Evolutionary conservation across 2,888 invertebrate genomes (phyloP).

Genomic region (Platypus cylindrus): DNA sequence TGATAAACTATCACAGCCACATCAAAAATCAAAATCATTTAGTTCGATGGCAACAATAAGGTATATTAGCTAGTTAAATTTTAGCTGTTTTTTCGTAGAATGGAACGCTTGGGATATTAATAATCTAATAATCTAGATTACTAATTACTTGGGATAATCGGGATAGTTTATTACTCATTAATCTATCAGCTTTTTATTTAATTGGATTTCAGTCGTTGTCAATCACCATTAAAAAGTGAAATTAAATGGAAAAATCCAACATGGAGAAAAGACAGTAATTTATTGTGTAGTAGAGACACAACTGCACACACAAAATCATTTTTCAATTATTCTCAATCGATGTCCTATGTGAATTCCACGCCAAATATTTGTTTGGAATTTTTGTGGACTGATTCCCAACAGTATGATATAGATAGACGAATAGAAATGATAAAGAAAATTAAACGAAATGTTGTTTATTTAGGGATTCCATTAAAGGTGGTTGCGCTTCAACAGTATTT

Average conservation of each 20-base stretch:
- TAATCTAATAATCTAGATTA: too few relatives aligned
- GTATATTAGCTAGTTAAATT: too few relatives aligned
- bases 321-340: slow-evolving; percentile 26
- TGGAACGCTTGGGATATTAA: too few relatives aligned
- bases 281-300: slow-evolving; percentile 10
- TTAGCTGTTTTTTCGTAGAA: too few relatives aligned
- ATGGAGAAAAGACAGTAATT: slow-evolving; percentile 22
- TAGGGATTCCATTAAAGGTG: slow-evolving; percentile 34
- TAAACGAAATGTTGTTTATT: slow-evolving; percentile 14
- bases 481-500: slow-evolving; percentile 64
- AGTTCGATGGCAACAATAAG: slow-evolving; percentile 42
- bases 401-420: slow-evolving; percentile 16
- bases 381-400: slow-evolving; percentile 53
- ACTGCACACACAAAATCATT: slow-evolving; percentile 32
- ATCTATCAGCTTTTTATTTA: too few relatives aligned
- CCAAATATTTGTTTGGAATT: slow-evolving; percentile 83
- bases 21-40: slow-evolving; percentile 35
- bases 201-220: slow-evolving; percentile 39
- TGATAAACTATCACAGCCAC: slow-evolving; percentile 15
- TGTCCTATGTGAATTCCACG: slow-evolving; percentile 37
- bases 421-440: neutral
- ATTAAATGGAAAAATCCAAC: slow-evolving; percentile 26
- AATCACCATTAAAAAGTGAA: slow-evolving; percentile 33
- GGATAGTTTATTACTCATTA: neutral
- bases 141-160: too few relatives aligned